phyloP scores from a whole-genome alignment of 2,113 vertebrate species.

The Syrrhaptes paradoxus region DNA sequence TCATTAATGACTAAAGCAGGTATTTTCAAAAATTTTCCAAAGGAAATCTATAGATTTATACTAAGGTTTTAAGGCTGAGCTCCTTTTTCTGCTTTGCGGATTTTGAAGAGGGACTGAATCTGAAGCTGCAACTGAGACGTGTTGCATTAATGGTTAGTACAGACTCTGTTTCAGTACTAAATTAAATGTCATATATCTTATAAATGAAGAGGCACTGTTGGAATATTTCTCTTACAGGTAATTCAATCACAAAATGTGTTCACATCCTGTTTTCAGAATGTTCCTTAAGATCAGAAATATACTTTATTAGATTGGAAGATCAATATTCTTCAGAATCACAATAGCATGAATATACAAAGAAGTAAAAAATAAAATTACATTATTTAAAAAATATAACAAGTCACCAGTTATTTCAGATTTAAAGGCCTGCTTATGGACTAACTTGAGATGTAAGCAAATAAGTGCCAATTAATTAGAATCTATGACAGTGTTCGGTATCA shows the following conservation, averaged over 20 bases:
- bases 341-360: background rate
- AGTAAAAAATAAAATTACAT: background rate
- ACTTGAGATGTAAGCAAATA: conserved; percentile 41
- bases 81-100: background rate
- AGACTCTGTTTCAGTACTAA: background rate
- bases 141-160: background rate
- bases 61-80: background rate
- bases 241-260: background rate
- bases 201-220: background rate
- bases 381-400: background rate
- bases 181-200: background rate
- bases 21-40: background rate
- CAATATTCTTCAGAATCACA: background rate
- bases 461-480: conserved; percentile 32
- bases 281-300: background rate
- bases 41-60: background rate
- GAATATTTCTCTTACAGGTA: background rate
- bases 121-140: background rate
- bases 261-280: background rate
- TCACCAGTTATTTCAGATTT: conserved; percentile 31
- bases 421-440: background rate
- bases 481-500: background rate
- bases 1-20: background rate
- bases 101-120: background rate
- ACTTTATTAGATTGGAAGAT: background rate